Base-by-base conservation (phyloP, 2,888 invertebrate genomes). In the Theristus sp. region DNA sequence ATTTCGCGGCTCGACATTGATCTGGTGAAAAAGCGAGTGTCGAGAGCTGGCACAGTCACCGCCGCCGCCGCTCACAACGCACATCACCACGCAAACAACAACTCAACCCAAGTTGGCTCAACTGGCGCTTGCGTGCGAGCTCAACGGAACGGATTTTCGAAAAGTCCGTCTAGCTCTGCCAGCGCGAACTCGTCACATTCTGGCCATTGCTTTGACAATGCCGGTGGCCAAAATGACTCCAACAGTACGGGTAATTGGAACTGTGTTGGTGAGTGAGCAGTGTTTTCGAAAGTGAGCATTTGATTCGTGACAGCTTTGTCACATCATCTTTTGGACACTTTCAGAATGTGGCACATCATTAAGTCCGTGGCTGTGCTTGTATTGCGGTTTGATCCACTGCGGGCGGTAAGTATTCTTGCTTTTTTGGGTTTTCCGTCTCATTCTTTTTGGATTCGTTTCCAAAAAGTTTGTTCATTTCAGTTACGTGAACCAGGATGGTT, bases 311-410 rank as follows among this genome's bases (percentile, higher is more conserved):
- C 17, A 13, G 6, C 17, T 13, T 38, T 38, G 38, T 38, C 38
- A 38, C 17, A 38, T 13, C 17, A 13, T 38, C 38, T 17, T 38
- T 38, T 38, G 6, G n/a, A n/a, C n/a, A n/a, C 38, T 52, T 52
- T 6, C 52, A 52, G 65, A 63, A n/a, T 67, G 67, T 52, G 66
- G 65, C 28, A 61, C 61, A 13, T 27, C 60, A 13, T 58, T 49
- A 17, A 84, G 83, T 73, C 83, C 83, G 64, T 86, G 86, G 85
- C 77, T 87, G 66, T 87, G 87, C 72, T 77, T 86, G 65, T 79
- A 81, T 63, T 87, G 87, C 74, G 85, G 86, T 13, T 78, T 78
- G 57, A 79, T 86, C 62, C 81, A 83, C 69, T 87, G 87, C 76
- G 86, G 86, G 62, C 82, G 78, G 75, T 75, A 69, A 60, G 62